A percentile compares a stretch with the other conserved stretches of the same genome.
These are phyloP conservation scores for Recurvirostra avosetta DNA, from an alignment of 2,113 vertebrate species.

Conservation along the genomic window DNA sequence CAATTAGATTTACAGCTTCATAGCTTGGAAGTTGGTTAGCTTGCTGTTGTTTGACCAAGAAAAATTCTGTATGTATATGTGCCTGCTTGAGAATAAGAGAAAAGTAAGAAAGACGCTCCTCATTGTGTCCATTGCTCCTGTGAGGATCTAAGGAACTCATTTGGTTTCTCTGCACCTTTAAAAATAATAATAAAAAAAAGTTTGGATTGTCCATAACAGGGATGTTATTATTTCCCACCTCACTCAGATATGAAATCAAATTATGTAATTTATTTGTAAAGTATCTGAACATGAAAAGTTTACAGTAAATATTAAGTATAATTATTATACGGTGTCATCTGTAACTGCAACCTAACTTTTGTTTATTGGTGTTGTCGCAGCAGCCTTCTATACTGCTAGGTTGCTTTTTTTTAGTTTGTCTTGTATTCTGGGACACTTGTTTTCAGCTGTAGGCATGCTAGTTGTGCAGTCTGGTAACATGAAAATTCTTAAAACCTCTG, in stretches of 20 bases:
- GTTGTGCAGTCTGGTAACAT: background rate
- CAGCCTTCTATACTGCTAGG: background rate
- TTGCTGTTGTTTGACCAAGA: background rate
- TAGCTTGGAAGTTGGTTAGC: background rate
- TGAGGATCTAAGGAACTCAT: background rate
- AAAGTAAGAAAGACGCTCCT: background rate
- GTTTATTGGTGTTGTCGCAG: background rate
- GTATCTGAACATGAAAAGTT: background rate
- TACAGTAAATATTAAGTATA: background rate
- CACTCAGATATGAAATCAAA: background rate
- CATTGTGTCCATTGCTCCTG: background rate
- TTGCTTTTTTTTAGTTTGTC: background rate
- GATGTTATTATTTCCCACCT: background rate
- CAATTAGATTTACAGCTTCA: background rate
- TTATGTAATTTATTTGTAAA: background rate
- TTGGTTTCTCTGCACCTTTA: background rate
- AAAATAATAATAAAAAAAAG: background rate
- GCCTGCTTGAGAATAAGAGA: background rate
- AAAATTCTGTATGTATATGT: background rate
- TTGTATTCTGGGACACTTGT: accelerated
- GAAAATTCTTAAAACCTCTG: background rate
- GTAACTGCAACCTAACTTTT: background rate
- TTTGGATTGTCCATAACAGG: background rate
- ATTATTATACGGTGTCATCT: background rate
- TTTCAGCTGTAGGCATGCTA: background rate